Percentiles rank a stretch among this genome's conserved stretches.
Conservation (phyloP, 1,140 invertebrate species). For the Rhynchophorus ferrugineus region DNA sequence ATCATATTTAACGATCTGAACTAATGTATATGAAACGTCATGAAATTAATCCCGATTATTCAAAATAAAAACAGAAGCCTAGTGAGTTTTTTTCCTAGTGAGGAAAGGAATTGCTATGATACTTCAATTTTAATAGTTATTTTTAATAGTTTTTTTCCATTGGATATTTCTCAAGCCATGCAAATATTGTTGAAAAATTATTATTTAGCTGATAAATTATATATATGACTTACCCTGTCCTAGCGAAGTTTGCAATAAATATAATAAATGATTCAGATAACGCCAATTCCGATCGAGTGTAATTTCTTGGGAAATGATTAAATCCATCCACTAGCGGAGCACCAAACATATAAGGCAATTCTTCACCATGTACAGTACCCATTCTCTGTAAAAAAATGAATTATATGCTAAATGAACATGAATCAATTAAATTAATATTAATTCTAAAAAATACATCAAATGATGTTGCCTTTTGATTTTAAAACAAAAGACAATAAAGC, state of each 20-base stretch:
- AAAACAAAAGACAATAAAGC: too few species aligned
- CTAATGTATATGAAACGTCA: too few species aligned
- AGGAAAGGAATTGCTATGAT: too few species aligned
- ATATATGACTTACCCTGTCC: slow-evolving; percentile 72
- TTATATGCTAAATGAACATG: background rate
- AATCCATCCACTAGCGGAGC: slow-evolving; percentile 67
- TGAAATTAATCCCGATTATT: too few species aligned
- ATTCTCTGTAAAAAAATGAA: slow-evolving; percentile 55
- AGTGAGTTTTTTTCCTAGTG: too few species aligned
- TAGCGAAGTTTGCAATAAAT: slow-evolving; percentile 84
- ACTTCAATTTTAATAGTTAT: too few species aligned
- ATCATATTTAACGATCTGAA: too few species aligned
- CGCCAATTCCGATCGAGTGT: slow-evolving; percentile 70
- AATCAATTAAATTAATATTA: background rate
- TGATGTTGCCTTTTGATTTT: background rate
- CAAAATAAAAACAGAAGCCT: too few species aligned
- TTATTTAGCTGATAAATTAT: background rate
- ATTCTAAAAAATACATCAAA: background rate
- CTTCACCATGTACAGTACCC: slow-evolving; percentile 83
- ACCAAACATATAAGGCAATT: slow-evolving; percentile 85
- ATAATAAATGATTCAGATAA: slow-evolving; percentile 81
- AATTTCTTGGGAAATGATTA: slow-evolving; percentile 71
- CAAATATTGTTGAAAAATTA: too few species aligned
- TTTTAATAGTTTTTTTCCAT: too few species aligned
- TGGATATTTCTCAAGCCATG: too few species aligned